phyloP scores from a whole-genome alignment of 1,140 invertebrate species.

The Bacillus rossius region DNA sequence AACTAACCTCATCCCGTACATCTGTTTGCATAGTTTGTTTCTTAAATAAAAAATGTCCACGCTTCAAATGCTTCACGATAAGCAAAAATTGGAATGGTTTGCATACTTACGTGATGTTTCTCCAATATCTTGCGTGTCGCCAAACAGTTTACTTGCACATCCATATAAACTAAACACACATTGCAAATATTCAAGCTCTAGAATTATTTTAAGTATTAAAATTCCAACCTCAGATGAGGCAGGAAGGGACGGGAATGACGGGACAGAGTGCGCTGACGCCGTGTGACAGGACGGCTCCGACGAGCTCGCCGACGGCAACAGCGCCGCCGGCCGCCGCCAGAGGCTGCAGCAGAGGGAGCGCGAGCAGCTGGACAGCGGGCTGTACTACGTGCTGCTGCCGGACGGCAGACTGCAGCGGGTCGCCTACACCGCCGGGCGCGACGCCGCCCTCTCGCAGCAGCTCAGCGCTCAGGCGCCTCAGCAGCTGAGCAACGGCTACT shows the following conservation, averaged over 20 bases:
- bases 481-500: constrained; percentile 13
- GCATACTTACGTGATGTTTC: no score
- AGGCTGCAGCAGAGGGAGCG: neutral
- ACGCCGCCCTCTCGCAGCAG: neutral
- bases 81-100: no score
- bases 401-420: constrained; percentile 24
- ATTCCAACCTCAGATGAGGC: no score
- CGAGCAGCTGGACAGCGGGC: constrained; percentile 14
- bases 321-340: neutral
- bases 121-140: no score
- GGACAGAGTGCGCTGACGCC: no score
- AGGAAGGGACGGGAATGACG: no score
- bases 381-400: constrained; percentile 22
- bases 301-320: constrained; percentile 4
- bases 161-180: no score
- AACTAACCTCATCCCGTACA: neutral
- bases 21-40: neutral
- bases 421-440: constrained; percentile 15
- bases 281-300: neutral
- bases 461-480: constrained; percentile 4
- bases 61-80: no score
- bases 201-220: no score
- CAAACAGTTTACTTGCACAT: no score
- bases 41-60: neutral
- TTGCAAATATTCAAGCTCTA: no score